Evolutionary conservation across 2,113 vertebrate species (phyloP), one percentile per base, ranked within the genome.

Genomic region (Dissostichus mawsoni): DNA sequence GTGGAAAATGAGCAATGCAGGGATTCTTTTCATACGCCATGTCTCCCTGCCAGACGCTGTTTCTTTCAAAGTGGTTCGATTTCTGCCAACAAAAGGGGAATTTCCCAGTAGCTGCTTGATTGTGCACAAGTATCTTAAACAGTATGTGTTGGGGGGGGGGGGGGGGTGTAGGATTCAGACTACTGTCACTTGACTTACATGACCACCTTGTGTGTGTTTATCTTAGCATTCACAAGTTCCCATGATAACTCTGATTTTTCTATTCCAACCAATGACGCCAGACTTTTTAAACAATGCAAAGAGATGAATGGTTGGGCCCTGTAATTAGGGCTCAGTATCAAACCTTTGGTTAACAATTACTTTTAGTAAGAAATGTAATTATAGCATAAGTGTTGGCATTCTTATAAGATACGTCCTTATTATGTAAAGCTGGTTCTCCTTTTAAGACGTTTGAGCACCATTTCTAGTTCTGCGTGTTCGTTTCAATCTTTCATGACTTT

Each of bases 1-100:
- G 76, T 4, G 29, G 91, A 88, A 78, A 85, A 88, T 73, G 69
- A 87, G 78, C 84, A 68, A 79, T 53, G 81, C 74, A 52, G 51
- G 25, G 76, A 76, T 87, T 78, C 25, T 76, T 74, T 67, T 82
- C 48, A 48, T 77, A 56, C 57, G 23, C 45, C 55, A 17, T 23
- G 63, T 81, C 57, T 76, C 52, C n/a, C 74, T 66, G 78, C 82
- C 80, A 74, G 62, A 55, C 81, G 83, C 73, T 13, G 64, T 82
- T 89, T 59, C 45, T 79, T 75, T 76, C 58, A 70, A 45, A 81
- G 62, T 33, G 64, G 86, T 74, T 77, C 29, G 72, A 82, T 73
- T 48, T 53, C 33, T 53, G 25, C 2, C 23, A 78, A 74, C 74
- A 76, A 82, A 83, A 20, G 23, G 53, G 69, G 63, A 25, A 77